These are phyloP conservation scores for Oxytorus armatus DNA, from an alignment of 2,888 invertebrate species.

Conservation along the genomic window DNA sequence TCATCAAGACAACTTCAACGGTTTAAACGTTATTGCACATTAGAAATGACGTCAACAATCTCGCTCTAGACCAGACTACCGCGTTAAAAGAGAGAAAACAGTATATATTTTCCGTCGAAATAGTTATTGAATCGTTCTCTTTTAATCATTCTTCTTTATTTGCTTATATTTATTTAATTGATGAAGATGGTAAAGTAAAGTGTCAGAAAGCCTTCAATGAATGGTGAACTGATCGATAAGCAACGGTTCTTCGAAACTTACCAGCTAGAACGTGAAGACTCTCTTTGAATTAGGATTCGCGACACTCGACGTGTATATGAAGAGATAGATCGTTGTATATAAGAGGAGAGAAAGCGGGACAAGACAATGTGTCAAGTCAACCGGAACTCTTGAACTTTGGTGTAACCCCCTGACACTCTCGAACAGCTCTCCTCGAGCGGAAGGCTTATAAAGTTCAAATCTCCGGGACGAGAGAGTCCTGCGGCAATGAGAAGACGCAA, in stretches of 20 bases:
- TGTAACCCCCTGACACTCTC: constrained; percentile 61
- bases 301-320: constrained; percentile 59
- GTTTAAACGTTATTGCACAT: too few species aligned
- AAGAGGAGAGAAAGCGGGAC: constrained; percentile 37
- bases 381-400: constrained; percentile 63
- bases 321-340: constrained; percentile 30
- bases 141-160: too few species aligned
- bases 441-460: constrained; percentile 79
- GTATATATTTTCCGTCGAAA: too few species aligned
- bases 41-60: too few species aligned
- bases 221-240: constrained; percentile 52
- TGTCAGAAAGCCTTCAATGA: not conserved
- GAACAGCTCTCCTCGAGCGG: constrained; percentile 69
- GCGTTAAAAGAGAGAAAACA: too few species aligned
- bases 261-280: constrained; percentile 56
- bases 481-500: constrained; percentile 40
- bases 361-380: constrained; percentile 64
- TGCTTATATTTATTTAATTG: too few species aligned
- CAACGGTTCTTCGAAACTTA: constrained; percentile 39
- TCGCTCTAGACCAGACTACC: too few species aligned
- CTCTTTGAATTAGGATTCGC: constrained; percentile 64
- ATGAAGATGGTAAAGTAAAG: too few species aligned
- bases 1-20: too few species aligned
- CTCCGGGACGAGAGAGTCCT: constrained; percentile 42
- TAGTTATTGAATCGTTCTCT: too few species aligned